phyloP scores from a whole-genome alignment of 2,888 invertebrate species.

The Tuberolachnus salignus region DNA sequence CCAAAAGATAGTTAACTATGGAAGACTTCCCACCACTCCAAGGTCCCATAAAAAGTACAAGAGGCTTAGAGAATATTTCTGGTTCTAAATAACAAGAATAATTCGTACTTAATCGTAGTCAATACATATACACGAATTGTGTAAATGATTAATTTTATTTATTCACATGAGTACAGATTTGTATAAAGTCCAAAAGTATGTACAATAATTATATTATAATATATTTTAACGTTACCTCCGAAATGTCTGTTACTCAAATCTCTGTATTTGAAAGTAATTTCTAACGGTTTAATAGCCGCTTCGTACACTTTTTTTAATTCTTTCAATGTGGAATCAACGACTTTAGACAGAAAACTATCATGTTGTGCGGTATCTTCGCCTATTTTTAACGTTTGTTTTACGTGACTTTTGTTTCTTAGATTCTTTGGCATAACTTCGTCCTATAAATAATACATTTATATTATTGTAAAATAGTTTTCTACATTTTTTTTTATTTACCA shows the following conservation, averaged over 20 bases:
- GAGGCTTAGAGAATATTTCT: conserved; percentile 92
- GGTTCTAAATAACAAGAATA: conserved; percentile 69
- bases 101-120: background rate
- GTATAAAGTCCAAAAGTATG: too few species aligned
- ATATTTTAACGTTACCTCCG: conserved; percentile 66
- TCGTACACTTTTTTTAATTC: conserved; percentile 87
- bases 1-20: conserved; percentile 88
- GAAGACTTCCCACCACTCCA: conserved; percentile 97
- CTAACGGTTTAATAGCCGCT: conserved; percentile 85
- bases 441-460: conserved; percentile 63
- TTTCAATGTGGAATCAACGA: conserved; percentile 78
- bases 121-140: too few species aligned
- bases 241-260: conserved; percentile 91
- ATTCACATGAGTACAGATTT: too few species aligned
- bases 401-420: conserved; percentile 78
- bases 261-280: conserved; percentile 87
- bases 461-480: background rate
- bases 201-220: conserved; percentile 28
- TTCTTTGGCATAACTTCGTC: conserved; percentile 78
- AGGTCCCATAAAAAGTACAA: conserved; percentile 92
- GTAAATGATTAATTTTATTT: too few species aligned
- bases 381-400: conserved; percentile 78
- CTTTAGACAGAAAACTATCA: conserved; percentile 74
- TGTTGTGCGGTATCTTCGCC: conserved; percentile 74
- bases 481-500: background rate